Conservation (phyloP, 2,888 invertebrate species). For the Agonopterix alstromeriana region DNA sequence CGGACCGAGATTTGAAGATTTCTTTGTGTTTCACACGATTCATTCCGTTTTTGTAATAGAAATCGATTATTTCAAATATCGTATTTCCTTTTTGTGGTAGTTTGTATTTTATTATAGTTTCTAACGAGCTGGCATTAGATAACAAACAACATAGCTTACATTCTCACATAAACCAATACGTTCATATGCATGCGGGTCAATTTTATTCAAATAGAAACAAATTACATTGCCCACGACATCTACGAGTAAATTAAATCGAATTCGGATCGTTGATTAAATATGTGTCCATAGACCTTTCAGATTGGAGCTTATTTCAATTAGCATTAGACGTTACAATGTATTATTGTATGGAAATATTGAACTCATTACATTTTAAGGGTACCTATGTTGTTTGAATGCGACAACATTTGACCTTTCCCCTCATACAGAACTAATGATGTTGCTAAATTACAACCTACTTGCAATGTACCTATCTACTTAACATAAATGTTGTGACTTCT, state of each 20-base stretch:
- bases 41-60: conserved; percentile 18
- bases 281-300: conserved; percentile 20
- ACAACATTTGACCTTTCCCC: conserved; percentile 49
- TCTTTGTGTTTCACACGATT: conserved; percentile 62
- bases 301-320: conserved; percentile 56
- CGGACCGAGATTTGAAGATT: conserved; percentile 59
- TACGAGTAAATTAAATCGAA: background rate
- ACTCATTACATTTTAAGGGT: conserved; percentile 51
- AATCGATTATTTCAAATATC: conserved; percentile 12
- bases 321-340: conserved; percentile 53
- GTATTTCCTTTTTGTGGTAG: conserved; percentile 2
- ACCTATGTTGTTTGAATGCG: conserved; percentile 37
- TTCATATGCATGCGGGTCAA: background rate
- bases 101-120: background rate
- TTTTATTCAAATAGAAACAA: background rate
- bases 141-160: too few relatives aligned
- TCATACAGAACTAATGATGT: conserved; percentile 13
- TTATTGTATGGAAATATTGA: conserved; percentile 69
- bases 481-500: too few relatives aligned
- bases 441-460: background rate
- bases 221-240: too few relatives aligned
- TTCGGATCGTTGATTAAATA: conserved; percentile 10
- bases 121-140: background rate
- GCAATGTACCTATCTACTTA: background rate
- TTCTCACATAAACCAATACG: too few relatives aligned